Base-by-base conservation (phyloP, 2,888 invertebrate species). In the Diplazon laetatorius region DNA sequence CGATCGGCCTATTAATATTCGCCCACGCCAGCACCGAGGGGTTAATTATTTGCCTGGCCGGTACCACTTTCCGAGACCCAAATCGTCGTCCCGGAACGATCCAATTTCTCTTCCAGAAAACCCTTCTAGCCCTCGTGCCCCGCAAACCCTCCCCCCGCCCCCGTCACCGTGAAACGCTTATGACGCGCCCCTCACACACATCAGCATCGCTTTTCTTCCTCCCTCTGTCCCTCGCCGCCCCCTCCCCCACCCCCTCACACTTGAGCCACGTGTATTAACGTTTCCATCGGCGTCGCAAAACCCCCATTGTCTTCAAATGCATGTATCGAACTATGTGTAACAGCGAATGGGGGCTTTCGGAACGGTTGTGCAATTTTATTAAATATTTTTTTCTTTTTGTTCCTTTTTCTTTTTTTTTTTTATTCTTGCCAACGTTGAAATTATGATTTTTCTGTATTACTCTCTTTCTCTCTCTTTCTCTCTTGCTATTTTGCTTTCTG, bases 1-100 rank as follows among this genome's bases (percentile, higher is more conserved):
- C 82, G 82, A 81, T 83, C 79, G 81, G 80, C 66, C 81, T 81
- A 83, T 83, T 81, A 82, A 82, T 80, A 82, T 81, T 75, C 81
- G 81, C 78, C 76, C 65, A 76, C 73, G 78, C 78, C 74, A 81
- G 74, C 81, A 78, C 80, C 77, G 71, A 74, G 44, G 72, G 78
- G 78, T 78, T 78, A 78, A 78, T 78, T 78, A 78, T 78, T 78
- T 78, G 70, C 71, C 78, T 71, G 75, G 48, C 52, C 62, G 30
- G 57, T n/a, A 48, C 71, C 78, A 78, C 78, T 78, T 75, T 71
- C 39, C 70, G 66, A 78, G 78, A 78, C 78, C 78, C 62, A 71
- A 78, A 78, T 78, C 78, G 78, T 75, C 75, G n/a, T 70, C 59
- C 60, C 65, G 62, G 65, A 66, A 70, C 74, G 74, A 74, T 78